These are phyloP conservation scores for Agrotis segetum DNA, from an alignment of 2,888 invertebrate genomes.

Conservation along the genomic window DNA sequence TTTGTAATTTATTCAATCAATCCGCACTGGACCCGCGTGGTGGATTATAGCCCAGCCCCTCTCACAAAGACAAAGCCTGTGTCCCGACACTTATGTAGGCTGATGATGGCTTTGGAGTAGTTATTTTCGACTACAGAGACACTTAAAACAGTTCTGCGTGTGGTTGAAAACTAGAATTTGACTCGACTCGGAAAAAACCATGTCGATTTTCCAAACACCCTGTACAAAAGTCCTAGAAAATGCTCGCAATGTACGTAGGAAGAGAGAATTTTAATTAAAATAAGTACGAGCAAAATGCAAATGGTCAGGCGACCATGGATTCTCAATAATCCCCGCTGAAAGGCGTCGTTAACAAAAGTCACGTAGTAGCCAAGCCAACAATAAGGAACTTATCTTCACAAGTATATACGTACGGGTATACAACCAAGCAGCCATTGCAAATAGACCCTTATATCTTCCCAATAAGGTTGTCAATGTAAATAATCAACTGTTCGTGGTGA, in stretches of 20 bases:
- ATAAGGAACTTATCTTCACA: constrained; percentile 72
- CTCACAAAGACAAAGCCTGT: too few relatives aligned
- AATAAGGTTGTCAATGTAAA: constrained; percentile 19
- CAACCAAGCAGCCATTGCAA: constrained; percentile 35
- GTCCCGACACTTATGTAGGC: too few relatives aligned
- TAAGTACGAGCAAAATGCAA: constrained; percentile 39
- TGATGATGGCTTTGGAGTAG: too few relatives aligned
- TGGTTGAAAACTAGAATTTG: background rate
- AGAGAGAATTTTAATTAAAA: constrained; percentile 49
- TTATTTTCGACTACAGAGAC: background rate
- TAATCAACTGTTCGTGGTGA: constrained; percentile 13
- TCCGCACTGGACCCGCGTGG: too few relatives aligned
- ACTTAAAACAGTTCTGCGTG: background rate
- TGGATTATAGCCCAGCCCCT: too few relatives aligned
- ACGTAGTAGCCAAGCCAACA: constrained; percentile 71
- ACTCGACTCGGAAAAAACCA: background rate
- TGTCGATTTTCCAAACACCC: background rate
- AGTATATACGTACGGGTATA: constrained; percentile 51
- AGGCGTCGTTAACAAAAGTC: constrained; percentile 77
- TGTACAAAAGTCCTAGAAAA: background rate
- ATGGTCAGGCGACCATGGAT: constrained; percentile 44
- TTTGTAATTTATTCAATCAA: too few relatives aligned
- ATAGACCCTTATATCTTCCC: constrained; percentile 46
- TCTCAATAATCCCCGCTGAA: constrained; percentile 54
- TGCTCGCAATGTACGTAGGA: background rate